Evolutionary conservation across 2,113 vertebrate species (phyloP), one percentile per base, ranked within the genome.

Genomic region (Pampusana beccarii): DNA sequence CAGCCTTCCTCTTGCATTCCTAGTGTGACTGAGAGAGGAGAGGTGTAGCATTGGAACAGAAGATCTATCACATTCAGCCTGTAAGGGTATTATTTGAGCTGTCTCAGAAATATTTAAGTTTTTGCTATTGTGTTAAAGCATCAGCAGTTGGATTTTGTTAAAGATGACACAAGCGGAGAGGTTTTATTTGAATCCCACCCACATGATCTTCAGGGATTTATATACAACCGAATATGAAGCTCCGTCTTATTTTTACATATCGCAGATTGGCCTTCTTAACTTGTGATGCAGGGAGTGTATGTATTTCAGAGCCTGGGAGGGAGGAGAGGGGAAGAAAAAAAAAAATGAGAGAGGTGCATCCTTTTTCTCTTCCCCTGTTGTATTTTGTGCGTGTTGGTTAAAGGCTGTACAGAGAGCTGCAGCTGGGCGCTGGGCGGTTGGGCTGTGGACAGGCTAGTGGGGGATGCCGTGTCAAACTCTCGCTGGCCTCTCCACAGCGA

Each of bases 61-160:
- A 80, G 69, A 82, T 92, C 85, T 80, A 62, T 88, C 82, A 74
- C 77, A 56, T 91, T 83, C 79, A 93, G 85, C 60, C 70, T 73
- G 75, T 62, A 90, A 86, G 75, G 82, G 44, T 77, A 50, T 91
- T 90, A 90, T 93, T 87, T 96, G 82, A 85, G 77, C 87, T 97
- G 78, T 61, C 88, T 93, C 75, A 75, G 83, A 94, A 93, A 93
- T 54, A 74, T 70, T 95, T 74, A 74, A 50, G 9, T 65, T 94
- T 94, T 71, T 88, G 78, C 86, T 92, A 66, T 80, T 86, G 50
- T 36, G 70, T 88, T 83, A 93, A 92, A 60, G 78, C 78, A 58
- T 28, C 93, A 79, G 65, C 67, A 25, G 80, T 74, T 19, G 11
- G 58, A 88, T 93, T 96, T 88, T 83, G 44, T 78, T 94, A 62